phyloP scores from a whole-genome alignment of 2,797 vertebrate genomes.

The Ctenopoma kingsleyae region DNA sequence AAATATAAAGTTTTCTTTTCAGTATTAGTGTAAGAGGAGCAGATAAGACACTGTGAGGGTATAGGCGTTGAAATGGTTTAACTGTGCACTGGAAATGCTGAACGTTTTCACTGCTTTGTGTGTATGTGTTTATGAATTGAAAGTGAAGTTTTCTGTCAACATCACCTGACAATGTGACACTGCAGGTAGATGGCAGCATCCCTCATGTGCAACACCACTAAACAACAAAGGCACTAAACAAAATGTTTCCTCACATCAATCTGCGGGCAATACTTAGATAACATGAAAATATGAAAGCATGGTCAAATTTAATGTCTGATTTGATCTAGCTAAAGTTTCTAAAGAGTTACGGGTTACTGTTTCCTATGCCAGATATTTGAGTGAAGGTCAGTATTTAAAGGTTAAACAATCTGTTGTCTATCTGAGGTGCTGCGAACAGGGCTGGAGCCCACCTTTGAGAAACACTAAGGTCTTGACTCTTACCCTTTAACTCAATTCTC shows the following conservation, averaged over 20 bases:
- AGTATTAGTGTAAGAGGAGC: constrained; percentile 44
- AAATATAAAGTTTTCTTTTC: constrained; percentile 33
- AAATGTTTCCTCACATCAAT: constrained; percentile 12
- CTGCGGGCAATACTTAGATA: neutral
- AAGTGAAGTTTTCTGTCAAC: constrained; percentile 40
- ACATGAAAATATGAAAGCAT: neutral
- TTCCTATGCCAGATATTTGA: constrained; percentile 15
- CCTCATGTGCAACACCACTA: constrained; percentile 1
- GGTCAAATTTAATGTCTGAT: constrained; percentile 2
- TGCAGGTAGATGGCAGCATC: constrained; percentile 37
- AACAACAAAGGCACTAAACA: constrained; percentile 11
- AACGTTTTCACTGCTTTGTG: constrained; percentile 50
- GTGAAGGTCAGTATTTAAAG: constrained; percentile 24
- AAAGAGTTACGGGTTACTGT: neutral
- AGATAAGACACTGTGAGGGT: constrained; percentile 54
- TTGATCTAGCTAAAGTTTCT: neutral
- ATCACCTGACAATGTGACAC: constrained; percentile 37
- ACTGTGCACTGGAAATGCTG: constrained; percentile 41
- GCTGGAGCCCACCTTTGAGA: constrained; percentile 20
- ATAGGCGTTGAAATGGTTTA: constrained; percentile 23
- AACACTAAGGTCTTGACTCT: constrained; percentile 31
- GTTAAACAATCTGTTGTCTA: constrained; percentile 29
- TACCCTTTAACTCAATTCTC: neutral
- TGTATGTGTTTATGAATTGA: constrained; percentile 38
- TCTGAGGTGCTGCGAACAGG: constrained; percentile 33